A percentile compares a stretch with the other conserved stretches of the same genome.
These are phyloP conservation scores for Drosophila multiciliata DNA, from an alignment of 2,888 invertebrate genomes.

Conservation along the genomic window DNA sequence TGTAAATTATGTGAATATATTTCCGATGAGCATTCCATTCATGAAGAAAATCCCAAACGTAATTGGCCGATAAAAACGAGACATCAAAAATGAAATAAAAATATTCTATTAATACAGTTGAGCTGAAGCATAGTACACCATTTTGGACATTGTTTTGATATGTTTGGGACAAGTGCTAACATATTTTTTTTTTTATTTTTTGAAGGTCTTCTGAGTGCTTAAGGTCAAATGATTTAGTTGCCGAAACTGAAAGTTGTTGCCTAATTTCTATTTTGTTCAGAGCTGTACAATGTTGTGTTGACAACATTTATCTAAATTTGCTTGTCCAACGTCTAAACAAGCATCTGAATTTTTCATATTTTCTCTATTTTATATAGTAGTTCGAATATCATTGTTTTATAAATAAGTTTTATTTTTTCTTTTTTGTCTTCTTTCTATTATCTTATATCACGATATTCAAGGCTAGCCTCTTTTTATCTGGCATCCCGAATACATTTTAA, in stretches of 20 bases:
- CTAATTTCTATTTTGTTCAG: slow-evolving; percentile 16
- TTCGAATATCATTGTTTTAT: slow-evolving; percentile 61
- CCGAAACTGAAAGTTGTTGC: slow-evolving; percentile 32
- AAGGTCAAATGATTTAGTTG: slow-evolving; percentile 37
- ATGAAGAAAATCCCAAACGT: slow-evolving; percentile 56
- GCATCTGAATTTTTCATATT: slow-evolving; percentile 26
- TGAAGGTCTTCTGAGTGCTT: slow-evolving; percentile 20
- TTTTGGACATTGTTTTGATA: slow-evolving; percentile 72
- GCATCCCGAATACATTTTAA: slow-evolving; percentile 31
- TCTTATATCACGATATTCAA: slow-evolving; percentile 56
- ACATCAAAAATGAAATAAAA: slow-evolving; percentile 61
- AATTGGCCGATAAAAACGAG: slow-evolving; percentile 53
- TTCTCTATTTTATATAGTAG: slow-evolving; percentile 30
- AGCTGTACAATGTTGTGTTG: slow-evolving; percentile 42
- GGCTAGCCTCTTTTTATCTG: slow-evolving; percentile 34
- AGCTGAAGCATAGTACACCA: slow-evolving; percentile 43
- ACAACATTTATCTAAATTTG: slow-evolving; percentile 33
- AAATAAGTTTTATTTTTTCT: slow-evolving; percentile 45
- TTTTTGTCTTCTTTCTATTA: background rate
- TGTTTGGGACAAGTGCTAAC: slow-evolving; percentile 58
- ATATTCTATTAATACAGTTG: slow-evolving; percentile 33
- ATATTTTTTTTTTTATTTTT: slow-evolving; percentile 25
- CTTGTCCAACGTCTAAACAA: slow-evolving; percentile 36
- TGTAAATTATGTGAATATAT: slow-evolving; percentile 10
- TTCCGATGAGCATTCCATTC: slow-evolving; percentile 65